Evolutionary conservation across 1,140 invertebrate genomes (phyloP), one percentile per base, ranked within the genome.

Genomic region (Drosophila athabasca): DNA sequence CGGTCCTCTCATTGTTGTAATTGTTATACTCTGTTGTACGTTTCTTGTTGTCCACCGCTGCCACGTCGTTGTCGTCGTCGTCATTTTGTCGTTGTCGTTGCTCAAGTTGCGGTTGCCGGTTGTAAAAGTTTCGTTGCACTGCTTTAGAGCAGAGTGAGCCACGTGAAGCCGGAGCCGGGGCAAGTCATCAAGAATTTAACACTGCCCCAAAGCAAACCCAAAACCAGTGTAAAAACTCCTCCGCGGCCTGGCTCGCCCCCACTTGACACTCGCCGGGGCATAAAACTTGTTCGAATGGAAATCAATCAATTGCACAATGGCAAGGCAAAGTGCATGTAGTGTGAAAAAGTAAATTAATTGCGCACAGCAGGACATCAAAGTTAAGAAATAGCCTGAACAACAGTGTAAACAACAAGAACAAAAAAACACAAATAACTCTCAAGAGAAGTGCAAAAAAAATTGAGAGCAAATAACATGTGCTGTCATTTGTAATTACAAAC

Each of bases 401-500:
- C 13, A 39, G 48, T 6, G 31, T 35, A 11, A 66, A 39, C 13
- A 50, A 24, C 11, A 22, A 9, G 19, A 24, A 8, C 48, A 43
- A 39, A 69, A 59, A 50, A 68, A 31, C 49, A 43, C 31, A 50
- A 39, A 62, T 41, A 35, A 44, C 5, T 9, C 1, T 1, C 19
- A 50, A 53, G 24, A 26, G 19, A 41, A 53, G 24, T 19, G 17
- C 17, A 19, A 19, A 19, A 64, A 61, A 43, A 35, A 31, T 19
- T 26, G 22, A 26, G 41, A n/a, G 45, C 31, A 65, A 58, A 80
- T 62, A 73, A 58, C 51, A 57, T 62, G 49, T 62, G 59, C 76
- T 85, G 82, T 87, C 81, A 70, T 62, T 77, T 80, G 81, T 85
- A 85, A 84, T 84, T 84, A 87, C 77, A 84, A 84, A 87, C 73